A percentile compares a stretch with the other conserved stretches of the same genome.
These are phyloP conservation scores for Larimichthys polyactis DNA, from an alignment of 2,113 vertebrate genomes.

Conservation along the genomic window DNA sequence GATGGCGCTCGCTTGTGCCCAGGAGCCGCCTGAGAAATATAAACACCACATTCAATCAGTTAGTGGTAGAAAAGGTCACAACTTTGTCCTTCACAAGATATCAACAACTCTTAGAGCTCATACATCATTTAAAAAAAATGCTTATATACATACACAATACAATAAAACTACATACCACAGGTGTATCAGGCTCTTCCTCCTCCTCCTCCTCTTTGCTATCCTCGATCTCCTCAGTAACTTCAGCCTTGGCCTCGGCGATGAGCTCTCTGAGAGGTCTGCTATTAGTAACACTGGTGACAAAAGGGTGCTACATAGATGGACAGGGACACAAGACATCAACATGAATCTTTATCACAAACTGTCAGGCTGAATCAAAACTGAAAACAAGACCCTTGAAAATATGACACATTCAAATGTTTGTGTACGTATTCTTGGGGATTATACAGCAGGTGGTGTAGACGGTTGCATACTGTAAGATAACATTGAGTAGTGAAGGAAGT, in stretches of 20 bases:
- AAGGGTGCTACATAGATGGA: conserved; percentile 89
- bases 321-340: conserved; percentile 8
- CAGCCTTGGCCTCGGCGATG: conserved; percentile 98
- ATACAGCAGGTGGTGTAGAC: not conserved
- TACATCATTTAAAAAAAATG: not conserved
- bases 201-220: conserved; percentile 98
- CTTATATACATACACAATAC: not conserved
- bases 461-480: not conserved
- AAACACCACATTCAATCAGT: conserved; percentile 9
- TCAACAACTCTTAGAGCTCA: not conserved
- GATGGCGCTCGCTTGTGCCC: conserved; percentile 94
- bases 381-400: not conserved
- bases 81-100: not conserved
- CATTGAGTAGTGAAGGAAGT: not conserved
- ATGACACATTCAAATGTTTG: not conserved
- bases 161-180: conserved; percentile 83
- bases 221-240: conserved; percentile 97
- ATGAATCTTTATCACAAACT: not conserved
- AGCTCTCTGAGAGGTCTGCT: conserved; percentile 94
- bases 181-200: conserved; percentile 93
- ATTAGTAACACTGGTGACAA: conserved; percentile 89
- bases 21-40: conserved; percentile 76
- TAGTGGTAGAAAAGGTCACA: not conserved
- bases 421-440: not conserved
- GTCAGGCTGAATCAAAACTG: not conserved